Evolutionary conservation across 2,888 invertebrate species (phyloP), one percentile per base, ranked within the genome.

Genomic region (Oscheius myriophilus): DNA sequence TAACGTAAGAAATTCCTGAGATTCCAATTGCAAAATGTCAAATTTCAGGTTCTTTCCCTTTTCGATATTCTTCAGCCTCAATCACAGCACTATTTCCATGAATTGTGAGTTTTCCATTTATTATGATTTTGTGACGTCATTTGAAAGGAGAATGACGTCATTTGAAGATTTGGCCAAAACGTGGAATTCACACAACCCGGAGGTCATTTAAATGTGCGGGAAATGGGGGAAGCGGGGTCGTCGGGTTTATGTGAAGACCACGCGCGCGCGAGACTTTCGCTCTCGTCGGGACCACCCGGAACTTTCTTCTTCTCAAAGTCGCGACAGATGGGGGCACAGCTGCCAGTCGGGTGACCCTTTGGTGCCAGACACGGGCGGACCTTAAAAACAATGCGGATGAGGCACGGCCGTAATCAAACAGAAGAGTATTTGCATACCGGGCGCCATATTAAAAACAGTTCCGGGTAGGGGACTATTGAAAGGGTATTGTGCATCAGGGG

Each of bases 21-120:
- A 67, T 61, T 21, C 21, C 16, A 45, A 11, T 2, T 59, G 2
- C 23, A 16, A 7, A 43, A 46, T 57, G 16, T 11, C 80, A 76
- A 76, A 82, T 90, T 91, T 62, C 92, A 96, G 96, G 95, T 98
- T 87, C 91, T 98, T 87, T 95, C 96, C 86, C 95, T 97, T 84
- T 90, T 95, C 90, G 97, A 98, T 90, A 96, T 98, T 89, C 91
- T 98, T 86, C 96, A 97, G 90, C 97, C 97, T 87, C 95, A 96
- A 84, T 95, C 95, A 90, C 92, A 96, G 89, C 96, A 96, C 90
- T 96, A 95, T 91, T 97, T 98, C 91, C 96, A 96, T 91, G 97
- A 98, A 93, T 95, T 98, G 96, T 97, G 95, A 81, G 84, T 83
- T 67, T 12, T 14, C n/a, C n/a, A n/a, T n/a, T n/a, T 57, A 16